These are phyloP conservation scores for Cryptocephalus moraei DNA, from an alignment of 2,888 invertebrate genomes.

Conservation along the genomic window DNA sequence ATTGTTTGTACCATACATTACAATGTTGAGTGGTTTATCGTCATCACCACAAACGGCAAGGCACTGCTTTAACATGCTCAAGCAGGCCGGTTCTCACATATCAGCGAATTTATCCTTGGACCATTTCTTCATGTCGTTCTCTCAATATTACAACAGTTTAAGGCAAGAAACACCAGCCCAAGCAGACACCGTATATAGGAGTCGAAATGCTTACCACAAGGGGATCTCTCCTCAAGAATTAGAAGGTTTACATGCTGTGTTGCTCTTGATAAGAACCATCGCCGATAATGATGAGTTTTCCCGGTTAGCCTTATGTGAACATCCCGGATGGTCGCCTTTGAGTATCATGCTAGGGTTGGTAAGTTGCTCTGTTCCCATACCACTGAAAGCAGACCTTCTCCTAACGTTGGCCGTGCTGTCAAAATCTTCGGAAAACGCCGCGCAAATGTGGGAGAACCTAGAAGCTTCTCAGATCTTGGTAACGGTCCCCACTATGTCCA, in stretches of 20 bases:
- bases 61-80: constrained; percentile 67
- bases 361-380: constrained; percentile 76
- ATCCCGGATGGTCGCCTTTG: constrained; percentile 78
- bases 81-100: constrained; percentile 39
- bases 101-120: constrained; percentile 61
- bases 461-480: constrained; percentile 73
- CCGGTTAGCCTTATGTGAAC: constrained; percentile 73
- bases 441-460: constrained; percentile 75
- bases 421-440: constrained; percentile 65
- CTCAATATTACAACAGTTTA: constrained; percentile 58
- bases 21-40: constrained; percentile 75
- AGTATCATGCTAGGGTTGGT: constrained; percentile 72
- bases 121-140: constrained; percentile 73
- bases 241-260: constrained; percentile 74
- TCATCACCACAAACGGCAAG: constrained; percentile 66
- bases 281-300: constrained; percentile 73
- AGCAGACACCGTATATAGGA: constrained; percentile 52
- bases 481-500: constrained; percentile 52
- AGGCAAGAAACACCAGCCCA: constrained; percentile 58
- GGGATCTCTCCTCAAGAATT: constrained; percentile 73
- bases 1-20: constrained; percentile 77
- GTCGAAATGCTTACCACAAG: constrained; percentile 36
- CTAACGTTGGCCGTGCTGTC: constrained; percentile 68
- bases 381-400: constrained; percentile 77
- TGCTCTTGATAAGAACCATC: constrained; percentile 67